Conservation (phyloP, 1,140 invertebrate genomes). For the Drosophila burlai region DNA sequence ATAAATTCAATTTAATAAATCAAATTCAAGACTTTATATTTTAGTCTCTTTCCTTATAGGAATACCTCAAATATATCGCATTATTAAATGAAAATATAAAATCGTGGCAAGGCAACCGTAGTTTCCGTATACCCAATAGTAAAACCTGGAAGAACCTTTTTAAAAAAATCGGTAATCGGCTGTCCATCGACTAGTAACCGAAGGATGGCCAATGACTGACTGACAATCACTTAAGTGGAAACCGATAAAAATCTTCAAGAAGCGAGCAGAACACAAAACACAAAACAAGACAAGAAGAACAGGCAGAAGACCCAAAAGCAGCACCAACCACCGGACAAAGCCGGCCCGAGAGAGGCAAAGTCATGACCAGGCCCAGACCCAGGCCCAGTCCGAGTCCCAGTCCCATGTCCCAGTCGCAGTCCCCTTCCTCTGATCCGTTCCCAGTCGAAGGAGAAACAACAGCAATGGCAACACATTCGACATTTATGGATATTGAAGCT, state of each 20-base stretch:
- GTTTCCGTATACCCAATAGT: conserved; percentile 13
- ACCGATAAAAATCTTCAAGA: conserved; percentile 81
- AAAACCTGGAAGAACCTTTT: conserved; percentile 17
- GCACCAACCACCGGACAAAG: conserved; percentile 47
- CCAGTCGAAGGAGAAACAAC: conserved; percentile 42
- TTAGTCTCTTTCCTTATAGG: not conserved
- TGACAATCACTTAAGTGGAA: conserved; percentile 84
- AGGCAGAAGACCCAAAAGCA: conserved; percentile 40
- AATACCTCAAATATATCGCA: not conserved
- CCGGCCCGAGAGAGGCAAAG: conserved; percentile 57
- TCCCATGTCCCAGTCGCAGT: conserved; percentile 3
- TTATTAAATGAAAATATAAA: not conserved
- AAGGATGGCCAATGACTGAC: conserved; percentile 73
- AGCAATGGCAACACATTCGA: conserved; percentile 69
- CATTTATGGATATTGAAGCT: conserved; percentile 84
- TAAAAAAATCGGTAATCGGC: conserved; percentile 31
- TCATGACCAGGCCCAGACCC: conserved; percentile 65
- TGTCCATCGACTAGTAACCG: conserved; percentile 51
- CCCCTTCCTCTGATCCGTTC: conserved; percentile 7
- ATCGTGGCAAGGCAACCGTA: not conserved
- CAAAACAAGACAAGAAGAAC: conserved; percentile 25
- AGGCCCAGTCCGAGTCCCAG: no score
- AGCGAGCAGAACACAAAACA: conserved; percentile 38
- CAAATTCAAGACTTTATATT: not conserved
- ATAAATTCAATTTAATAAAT: not conserved